Evolutionary conservation across 2,797 vertebrate genomes (phyloP), one percentile per base, ranked within the genome.

Genomic region (Clarias laeviceps): DNA sequence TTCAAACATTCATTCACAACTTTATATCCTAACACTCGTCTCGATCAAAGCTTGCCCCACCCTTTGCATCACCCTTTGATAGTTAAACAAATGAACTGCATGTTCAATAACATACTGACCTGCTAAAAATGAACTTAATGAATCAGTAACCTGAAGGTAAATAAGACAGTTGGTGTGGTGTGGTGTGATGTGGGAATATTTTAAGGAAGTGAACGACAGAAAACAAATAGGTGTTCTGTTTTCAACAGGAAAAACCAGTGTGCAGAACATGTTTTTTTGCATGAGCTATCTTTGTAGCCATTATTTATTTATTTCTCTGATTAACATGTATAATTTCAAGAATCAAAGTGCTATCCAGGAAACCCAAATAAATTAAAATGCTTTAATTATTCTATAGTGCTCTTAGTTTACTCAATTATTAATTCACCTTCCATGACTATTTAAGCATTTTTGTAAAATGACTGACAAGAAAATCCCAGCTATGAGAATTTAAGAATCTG

Each of bases 101-200:
- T 24, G 34, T 54, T 78, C 18, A 69, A 32, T 62, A 69, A 70
- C 29, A 79, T 32, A 22, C 50, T 18, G 7, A 62, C 27, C 62
- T 74, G 77, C 72, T n/a, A 62, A 74, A 61, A 78, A 84, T 50
- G 24, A 76, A 50, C 45, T 62, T 50, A 78, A 77, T 84, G 69
- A 88, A 90, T 86, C 76, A 88, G 83, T 89, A 82, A 89, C 78
- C 70, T n/a, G 45, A 87, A 88, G 82, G 84, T 86, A 89, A 93
- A 91, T 81, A 87, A 80, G 32, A 27, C 81, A 88, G 86, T 68
- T 88, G 87, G 87, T 54, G 18, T 50, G 77, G 87, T 73, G 24
- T 88, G 87, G 87, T 54, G 18, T 50, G 77, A 87, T 76, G 24
- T 69, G 87, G 57, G 84, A 87, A 72, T 45, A 24, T 68, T 87